Conservation (phyloP, 1,140 invertebrate species). For the Paracyclopina nana region DNA sequence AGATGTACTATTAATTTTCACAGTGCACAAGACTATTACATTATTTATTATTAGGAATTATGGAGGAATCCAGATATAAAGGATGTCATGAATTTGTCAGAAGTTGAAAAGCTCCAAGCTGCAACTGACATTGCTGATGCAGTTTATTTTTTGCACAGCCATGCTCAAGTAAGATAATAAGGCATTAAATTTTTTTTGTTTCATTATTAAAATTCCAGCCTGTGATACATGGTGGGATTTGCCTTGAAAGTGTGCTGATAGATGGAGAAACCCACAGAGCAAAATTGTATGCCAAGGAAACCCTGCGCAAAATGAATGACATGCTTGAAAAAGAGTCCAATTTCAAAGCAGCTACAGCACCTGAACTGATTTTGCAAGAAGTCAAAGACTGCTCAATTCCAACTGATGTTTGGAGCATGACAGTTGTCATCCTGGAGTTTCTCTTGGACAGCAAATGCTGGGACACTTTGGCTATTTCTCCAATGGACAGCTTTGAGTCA, state of each 20-base stretch:
- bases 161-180: not conserved
- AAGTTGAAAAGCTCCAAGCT: not conserved
- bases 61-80: not conserved
- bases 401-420: no score
- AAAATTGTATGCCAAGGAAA: not conserved
- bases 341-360: no score
- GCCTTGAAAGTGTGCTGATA: not conserved
- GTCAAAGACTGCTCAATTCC: no score
- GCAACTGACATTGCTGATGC: not conserved
- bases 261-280: not conserved
- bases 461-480: no score
- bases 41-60: not conserved
- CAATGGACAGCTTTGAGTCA: no score
- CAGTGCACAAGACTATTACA: not conserved
- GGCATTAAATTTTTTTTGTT: not conserved
- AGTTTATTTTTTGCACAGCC: not conserved
- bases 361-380: no score
- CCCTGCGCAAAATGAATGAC: not conserved
- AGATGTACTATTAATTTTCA: not conserved
- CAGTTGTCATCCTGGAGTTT: no score
- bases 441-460: no score
- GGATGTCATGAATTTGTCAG: not conserved
- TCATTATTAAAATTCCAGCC: not conserved
- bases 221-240: not conserved
- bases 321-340: not conserved